phyloP scores from a whole-genome alignment of 2,888 invertebrate genomes.

The Polyploca ridens region DNA sequence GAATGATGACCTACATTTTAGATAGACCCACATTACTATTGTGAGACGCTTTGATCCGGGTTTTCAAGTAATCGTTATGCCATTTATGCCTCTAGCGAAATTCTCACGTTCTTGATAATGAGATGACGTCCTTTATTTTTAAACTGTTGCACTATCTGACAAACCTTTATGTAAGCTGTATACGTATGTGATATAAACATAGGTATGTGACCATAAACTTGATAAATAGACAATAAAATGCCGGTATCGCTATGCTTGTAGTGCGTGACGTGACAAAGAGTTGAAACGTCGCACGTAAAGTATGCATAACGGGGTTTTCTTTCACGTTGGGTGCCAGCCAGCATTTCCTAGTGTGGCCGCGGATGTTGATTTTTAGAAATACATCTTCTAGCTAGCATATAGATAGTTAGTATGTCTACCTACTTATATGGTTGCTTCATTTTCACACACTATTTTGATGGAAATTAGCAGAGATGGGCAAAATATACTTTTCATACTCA shows the following conservation, averaged over 20 bases:
- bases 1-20: no score
- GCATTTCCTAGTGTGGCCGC: no score
- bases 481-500: no score
- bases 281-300: slow-evolving; percentile 9
- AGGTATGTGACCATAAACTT: slow-evolving; percentile 49
- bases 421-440: no score
- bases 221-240: slow-evolving; percentile 31
- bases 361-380: no score
- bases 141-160: neutral
- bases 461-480: no score
- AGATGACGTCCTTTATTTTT: neutral
- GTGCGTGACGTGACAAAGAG: slow-evolving; percentile 17
- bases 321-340: neutral
- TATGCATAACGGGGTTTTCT: neutral
- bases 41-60: neutral
- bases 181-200: slow-evolving; percentile 1
- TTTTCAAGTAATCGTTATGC: neutral
- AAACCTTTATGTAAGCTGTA: neutral
- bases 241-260: slow-evolving; percentile 6
- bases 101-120: neutral
- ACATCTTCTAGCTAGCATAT: no score
- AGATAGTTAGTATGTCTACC: no score
- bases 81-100: neutral
- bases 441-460: no score
- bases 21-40: no score